Evolutionary conservation across 2,888 invertebrate species (phyloP).

Genomic region (Pandemis cinnamomeana): DNA sequence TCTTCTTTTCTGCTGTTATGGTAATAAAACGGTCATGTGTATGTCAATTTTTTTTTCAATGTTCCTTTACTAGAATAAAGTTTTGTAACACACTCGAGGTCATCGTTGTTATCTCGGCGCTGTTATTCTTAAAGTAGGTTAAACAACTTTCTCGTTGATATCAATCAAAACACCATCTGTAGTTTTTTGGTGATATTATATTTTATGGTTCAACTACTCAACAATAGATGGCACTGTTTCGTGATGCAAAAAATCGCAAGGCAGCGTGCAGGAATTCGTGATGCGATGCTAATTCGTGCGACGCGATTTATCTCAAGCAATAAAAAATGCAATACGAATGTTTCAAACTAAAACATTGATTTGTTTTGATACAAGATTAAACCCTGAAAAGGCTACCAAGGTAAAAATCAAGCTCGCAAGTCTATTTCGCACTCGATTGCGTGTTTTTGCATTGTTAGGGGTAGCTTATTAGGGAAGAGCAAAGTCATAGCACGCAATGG

Average conservation of each 20-base stretch:
- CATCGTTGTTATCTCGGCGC: background rate
- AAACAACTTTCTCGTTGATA: constrained; percentile 25
- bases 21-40: background rate
- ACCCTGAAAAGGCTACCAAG: too few relatives aligned
- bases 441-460: too few relatives aligned
- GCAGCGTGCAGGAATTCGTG: background rate
- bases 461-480: too few relatives aligned
- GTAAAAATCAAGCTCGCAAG: too few relatives aligned
- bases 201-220: constrained; percentile 36
- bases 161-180: constrained; percentile 23
- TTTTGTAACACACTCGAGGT: too few relatives aligned
- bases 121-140: background rate
- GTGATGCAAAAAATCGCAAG: background rate
- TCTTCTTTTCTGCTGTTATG: background rate
- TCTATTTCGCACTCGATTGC: too few relatives aligned
- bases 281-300: background rate
- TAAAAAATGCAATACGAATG: too few relatives aligned
- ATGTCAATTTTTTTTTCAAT: background rate
- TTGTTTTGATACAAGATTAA: too few relatives aligned
- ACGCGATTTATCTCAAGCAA: too few relatives aligned
- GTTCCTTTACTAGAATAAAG: background rate
- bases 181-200: background rate
- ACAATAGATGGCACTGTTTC: constrained; percentile 43
- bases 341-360: too few relatives aligned
- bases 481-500: too few relatives aligned